A percentile compares a stretch with the other conserved stretches of the same genome.
Conservation (phyloP, 2,113 vertebrate genomes). For the Lasiurus cinereus region DNA sequence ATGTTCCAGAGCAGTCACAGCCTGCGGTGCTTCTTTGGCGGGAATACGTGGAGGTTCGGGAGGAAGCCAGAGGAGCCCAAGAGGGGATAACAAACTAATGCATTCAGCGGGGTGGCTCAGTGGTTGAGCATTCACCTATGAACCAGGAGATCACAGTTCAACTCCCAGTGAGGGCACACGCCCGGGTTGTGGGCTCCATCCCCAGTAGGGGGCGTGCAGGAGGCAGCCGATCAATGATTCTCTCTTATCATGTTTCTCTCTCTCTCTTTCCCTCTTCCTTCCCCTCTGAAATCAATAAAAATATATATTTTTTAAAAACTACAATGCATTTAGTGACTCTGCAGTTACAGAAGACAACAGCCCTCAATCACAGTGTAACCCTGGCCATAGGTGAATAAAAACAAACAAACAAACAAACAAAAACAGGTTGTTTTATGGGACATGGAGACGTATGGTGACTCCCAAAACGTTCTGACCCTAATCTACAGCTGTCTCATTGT, state of each 20-base stretch:
- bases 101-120: not conserved
- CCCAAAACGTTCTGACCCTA: slow-evolving; percentile 20
- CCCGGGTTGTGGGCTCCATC: too few relatives aligned
- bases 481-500: slow-evolving; percentile 54
- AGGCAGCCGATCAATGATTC: too few relatives aligned
- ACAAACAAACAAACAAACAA: not conserved
- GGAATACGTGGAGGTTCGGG: not conserved
- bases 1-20: not conserved
- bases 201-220: too few relatives aligned
- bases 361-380: not conserved
- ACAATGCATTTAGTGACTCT: not conserved
- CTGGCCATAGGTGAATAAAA: not conserved
- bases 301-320: too few relatives aligned
- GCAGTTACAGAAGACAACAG: not conserved
- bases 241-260: too few relatives aligned
- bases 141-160: too few relatives aligned
- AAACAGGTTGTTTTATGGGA: not conserved
- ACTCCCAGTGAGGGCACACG: too few relatives aligned
- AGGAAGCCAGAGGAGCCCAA: not conserved
- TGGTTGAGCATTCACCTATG: too few relatives aligned
- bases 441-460: not conserved
- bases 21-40: not conserved
- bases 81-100: not conserved
- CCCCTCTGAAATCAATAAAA: too few relatives aligned
- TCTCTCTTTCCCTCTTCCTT: too few relatives aligned